phyloP scores from a whole-genome alignment of 2,888 invertebrate genomes.

The Melanargia galathea region DNA sequence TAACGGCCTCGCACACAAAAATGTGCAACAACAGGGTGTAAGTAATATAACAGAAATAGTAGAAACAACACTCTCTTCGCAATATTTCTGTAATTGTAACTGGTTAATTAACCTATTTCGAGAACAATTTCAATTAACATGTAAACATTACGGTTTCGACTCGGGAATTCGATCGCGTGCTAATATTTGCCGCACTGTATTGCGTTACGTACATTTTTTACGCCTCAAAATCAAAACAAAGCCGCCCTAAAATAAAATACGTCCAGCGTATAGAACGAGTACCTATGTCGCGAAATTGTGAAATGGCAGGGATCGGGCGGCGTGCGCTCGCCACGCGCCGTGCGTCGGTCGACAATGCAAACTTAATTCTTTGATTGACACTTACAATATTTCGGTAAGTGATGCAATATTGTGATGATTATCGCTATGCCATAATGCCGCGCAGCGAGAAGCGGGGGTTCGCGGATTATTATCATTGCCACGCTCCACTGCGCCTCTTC shows the following conservation, averaged over 20 bases:
- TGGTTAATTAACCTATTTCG: conserved; percentile 20
- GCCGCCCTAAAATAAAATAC: conserved; percentile 59
- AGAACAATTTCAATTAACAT: conserved; percentile 32
- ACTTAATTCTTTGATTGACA: conserved; percentile 83
- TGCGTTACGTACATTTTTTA: conserved; percentile 57
- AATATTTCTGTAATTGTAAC: not conserved
- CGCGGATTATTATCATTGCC: conserved; percentile 62
- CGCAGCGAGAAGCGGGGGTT: conserved; percentile 53
- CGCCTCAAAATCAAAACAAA: conserved; percentile 74
- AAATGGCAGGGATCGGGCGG: conserved; percentile 27
- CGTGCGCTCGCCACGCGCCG: conserved; percentile 65
- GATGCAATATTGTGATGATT: conserved; percentile 83
- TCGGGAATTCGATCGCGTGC: conserved; percentile 34
- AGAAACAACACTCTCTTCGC: not conserved
- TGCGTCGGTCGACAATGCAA: conserved; percentile 62
- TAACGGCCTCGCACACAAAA: not conserved
- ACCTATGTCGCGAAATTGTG: conserved; percentile 39
- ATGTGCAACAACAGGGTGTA: not conserved
- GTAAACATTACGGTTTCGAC: conserved; percentile 29
- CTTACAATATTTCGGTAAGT: conserved; percentile 83
- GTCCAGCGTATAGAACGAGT: conserved; percentile 40
- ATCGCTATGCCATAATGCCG: conserved; percentile 60
- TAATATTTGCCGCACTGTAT: conserved; percentile 45
- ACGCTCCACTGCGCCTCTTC: conserved; percentile 56
- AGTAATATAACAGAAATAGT: not conserved